Evolutionary conservation across 1,140 invertebrate genomes (phyloP), one percentile per base, ranked within the genome.

Genomic region (Agraylea sexmaculata): DNA sequence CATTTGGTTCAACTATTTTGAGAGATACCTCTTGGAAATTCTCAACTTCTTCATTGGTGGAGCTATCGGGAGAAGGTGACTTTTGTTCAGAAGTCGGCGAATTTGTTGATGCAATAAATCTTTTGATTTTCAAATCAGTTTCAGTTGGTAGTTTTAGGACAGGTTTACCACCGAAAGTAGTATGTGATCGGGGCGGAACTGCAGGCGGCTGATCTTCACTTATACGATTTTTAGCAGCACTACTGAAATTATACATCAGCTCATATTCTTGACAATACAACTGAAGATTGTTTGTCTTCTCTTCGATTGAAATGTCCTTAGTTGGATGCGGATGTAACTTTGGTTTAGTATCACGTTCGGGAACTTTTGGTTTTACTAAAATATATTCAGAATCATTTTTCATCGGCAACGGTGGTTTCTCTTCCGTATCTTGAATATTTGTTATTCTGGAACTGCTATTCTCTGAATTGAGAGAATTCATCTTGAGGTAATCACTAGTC

Each of bases 381-480:
- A 64, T 58, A 47, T 64, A 64, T 50, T 64, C 59, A 44, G 56
- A 54, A 37, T 50, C 46, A 3, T 45, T 35, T 18, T 41, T 43
- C 8, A 37, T 16, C 11, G 38, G 29, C 10, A 32, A 33, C 13
- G 23, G 41, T 5, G 27, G 29, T 7, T 2, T 17, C 13, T 11
- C 15, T 3, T 13, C 27, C 10, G 29, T 37, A 29, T 27, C n/a
- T 27, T 7, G 5, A 2, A 18, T 11, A 25, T 41, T 23, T 7
- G 11, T 16, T 38, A 30, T 40, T 42, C 19, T n/a, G n/a, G n/a
- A n/a, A n/a, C n/a, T n/a, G n/a, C n/a, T n/a, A n/a, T n/a, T n/a
- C n/a, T n/a, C n/a, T n/a, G n/a, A n/a, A n/a, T 59, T 61, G 28
- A 63, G 49, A 32, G 60, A 61, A 8, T 58, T 57, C 62, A 67